These are phyloP conservation scores for Sebastes jordani DNA, from an alignment of 2,797 vertebrate genomes.

Conservation along the genomic window DNA sequence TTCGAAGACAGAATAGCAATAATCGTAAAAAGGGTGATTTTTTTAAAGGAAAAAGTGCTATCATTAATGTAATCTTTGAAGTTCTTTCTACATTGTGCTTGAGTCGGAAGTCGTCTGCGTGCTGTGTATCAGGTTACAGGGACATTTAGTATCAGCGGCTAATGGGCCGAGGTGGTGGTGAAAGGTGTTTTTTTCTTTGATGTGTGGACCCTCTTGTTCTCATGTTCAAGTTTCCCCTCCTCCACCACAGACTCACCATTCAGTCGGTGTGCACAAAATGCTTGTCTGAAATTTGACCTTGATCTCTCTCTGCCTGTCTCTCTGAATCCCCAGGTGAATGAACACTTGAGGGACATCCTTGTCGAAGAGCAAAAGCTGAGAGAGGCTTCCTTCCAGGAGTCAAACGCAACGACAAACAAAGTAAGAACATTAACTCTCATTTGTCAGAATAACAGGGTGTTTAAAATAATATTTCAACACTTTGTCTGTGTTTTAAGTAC, in stretches of 20 bases:
- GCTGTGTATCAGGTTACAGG: slow-evolving; percentile 15
- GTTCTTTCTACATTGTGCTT: neutral
- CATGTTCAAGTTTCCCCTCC: slow-evolving; percentile 7
- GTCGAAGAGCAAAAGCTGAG: slow-evolving; percentile 90
- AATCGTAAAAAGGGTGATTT: neutral
- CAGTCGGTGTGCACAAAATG: slow-evolving; percentile 17
- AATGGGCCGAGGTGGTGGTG: slow-evolving; percentile 1
- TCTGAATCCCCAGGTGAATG: slow-evolving; percentile 86
- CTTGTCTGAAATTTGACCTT: slow-evolving; percentile 42
- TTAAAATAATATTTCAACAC: neutral
- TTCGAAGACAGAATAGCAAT: neutral
- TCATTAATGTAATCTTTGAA: neutral
- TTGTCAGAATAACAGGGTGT: neutral
- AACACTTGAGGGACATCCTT: slow-evolving; percentile 92
- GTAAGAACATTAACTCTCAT: slow-evolving; percentile 72
- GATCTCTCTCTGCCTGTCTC: neutral
- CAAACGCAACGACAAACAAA: slow-evolving; percentile 74
- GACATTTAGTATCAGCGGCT: slow-evolving; percentile 3
- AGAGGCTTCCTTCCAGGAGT: slow-evolving; percentile 81
- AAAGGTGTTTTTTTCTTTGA: slow-evolving; percentile 10
- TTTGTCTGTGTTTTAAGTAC: neutral
- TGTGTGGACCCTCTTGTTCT: slow-evolving; percentile 12
- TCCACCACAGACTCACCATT: slow-evolving; percentile 38
- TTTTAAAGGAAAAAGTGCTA: neutral
- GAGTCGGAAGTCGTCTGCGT: neutral